Percentiles rank a stretch among this genome's conserved stretches.
These are phyloP conservation scores for Strix aluco DNA, from an alignment of 2,113 vertebrate genomes.

Conservation along the genomic window DNA sequence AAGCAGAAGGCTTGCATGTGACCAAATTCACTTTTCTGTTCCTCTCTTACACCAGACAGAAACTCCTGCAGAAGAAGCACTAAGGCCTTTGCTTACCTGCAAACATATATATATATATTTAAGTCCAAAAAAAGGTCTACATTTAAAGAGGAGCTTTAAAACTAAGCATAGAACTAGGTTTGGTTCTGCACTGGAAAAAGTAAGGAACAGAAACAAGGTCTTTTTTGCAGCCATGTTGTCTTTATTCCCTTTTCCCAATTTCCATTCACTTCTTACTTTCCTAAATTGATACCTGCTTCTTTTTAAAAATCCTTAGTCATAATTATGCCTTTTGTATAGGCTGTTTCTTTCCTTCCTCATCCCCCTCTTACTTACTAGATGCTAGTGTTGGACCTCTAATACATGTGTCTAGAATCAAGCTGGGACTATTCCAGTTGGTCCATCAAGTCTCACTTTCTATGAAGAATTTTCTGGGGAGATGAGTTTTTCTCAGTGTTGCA, in stretches of 20 bases:
- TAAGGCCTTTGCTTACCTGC: background rate
- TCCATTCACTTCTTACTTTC: background rate
- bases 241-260: background rate
- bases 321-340: background rate
- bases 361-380: rapidly evolving
- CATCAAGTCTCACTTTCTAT: background rate
- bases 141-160: background rate
- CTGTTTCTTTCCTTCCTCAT: background rate
- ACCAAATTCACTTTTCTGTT: background rate
- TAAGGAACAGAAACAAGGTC: background rate
- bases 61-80: background rate
- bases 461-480: background rate
- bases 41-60: background rate
- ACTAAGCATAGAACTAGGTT: background rate
- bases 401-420: background rate
- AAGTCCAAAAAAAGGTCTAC: background rate
- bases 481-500: background rate
- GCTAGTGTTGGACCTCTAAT: background rate
- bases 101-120: background rate
- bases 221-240: background rate
- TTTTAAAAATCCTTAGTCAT: background rate
- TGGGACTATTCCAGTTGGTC: background rate
- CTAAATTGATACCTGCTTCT: background rate
- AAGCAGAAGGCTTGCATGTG: background rate
- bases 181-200: background rate